Conservation (phyloP, 1,140 invertebrate species). For the Ridgeia piscesae region DNA sequence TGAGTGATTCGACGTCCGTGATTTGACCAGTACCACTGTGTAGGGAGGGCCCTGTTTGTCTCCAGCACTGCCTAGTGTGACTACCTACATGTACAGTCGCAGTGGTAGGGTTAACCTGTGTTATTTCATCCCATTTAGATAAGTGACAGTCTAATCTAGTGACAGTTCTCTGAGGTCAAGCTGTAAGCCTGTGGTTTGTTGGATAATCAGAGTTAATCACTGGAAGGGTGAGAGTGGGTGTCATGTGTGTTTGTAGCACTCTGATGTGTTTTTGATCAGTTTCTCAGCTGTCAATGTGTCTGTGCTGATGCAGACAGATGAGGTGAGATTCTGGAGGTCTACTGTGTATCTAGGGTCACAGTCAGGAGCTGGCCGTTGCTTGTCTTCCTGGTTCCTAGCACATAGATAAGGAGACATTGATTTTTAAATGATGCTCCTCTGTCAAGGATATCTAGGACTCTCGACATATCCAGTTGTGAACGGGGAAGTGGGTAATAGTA, state of each 20-base stretch:
- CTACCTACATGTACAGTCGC: neutral
- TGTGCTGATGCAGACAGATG: neutral
- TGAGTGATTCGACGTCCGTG: too few species aligned
- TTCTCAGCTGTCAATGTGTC: neutral
- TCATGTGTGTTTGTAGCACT: neutral
- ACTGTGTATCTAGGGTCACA: neutral
- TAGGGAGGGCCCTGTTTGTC: too few species aligned
- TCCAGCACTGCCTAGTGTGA: neutral
- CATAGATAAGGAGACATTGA: neutral
- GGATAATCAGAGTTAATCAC: neutral
- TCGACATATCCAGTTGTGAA: neutral
- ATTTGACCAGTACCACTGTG: too few species aligned
- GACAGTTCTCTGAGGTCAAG: neutral
- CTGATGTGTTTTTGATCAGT: neutral
- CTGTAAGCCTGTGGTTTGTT: neutral
- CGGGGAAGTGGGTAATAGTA: neutral
- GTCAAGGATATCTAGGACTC: neutral
- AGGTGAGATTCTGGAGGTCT: neutral
- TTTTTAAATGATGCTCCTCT: neutral
- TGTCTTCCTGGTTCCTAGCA: neutral
- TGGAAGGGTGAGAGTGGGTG: neutral
- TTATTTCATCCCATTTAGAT: neutral
- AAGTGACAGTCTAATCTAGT: neutral
- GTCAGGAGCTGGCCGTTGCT: neutral
- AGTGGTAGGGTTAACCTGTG: neutral